These are phyloP conservation scores for Drosophila sordidula DNA, from an alignment of 2,888 invertebrate species.

Conservation along the genomic window DNA sequence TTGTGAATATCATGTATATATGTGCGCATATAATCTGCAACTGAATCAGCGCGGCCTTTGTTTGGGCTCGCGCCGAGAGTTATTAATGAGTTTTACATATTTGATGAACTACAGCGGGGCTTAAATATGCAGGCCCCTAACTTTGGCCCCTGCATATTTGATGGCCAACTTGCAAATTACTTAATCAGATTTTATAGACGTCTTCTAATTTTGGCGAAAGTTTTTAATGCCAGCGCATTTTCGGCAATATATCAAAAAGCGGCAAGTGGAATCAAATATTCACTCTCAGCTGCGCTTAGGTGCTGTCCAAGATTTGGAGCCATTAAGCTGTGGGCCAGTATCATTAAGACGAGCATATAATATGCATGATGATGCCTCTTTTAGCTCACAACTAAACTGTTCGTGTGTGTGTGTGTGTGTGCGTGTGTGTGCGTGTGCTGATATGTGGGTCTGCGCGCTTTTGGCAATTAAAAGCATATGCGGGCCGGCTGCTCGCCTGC, in stretches of 20 bases:
- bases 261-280: background rate
- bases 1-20: slow-evolving; percentile 1
- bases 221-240: slow-evolving; percentile 10
- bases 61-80: slow-evolving; percentile 46
- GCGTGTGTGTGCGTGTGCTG: slow-evolving; percentile 18
- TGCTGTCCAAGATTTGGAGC: slow-evolving; percentile 52
- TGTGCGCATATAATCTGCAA: slow-evolving; percentile 2
- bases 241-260: background rate
- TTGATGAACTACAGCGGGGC: slow-evolving; percentile 66
- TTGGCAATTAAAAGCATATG: slow-evolving; percentile 75
- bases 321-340: slow-evolving; percentile 58
- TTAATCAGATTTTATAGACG: slow-evolving; percentile 70
- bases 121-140: slow-evolving; percentile 64
- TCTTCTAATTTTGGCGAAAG: slow-evolving; percentile 22
- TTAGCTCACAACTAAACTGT: slow-evolving; percentile 3
- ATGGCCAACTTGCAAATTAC: slow-evolving; percentile 72
- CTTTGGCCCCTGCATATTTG: slow-evolving; percentile 69
- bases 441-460: slow-evolving; percentile 61
- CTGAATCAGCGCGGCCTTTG: slow-evolving; percentile 16
- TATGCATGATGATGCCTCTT: background rate
- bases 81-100: slow-evolving; percentile 71
- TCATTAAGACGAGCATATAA: slow-evolving; percentile 23
- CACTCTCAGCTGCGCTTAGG: slow-evolving; percentile 11
- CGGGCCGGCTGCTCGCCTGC: slow-evolving; percentile 50
- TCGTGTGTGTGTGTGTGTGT: background rate